Percentiles rank a stretch among this genome's conserved stretches.
These are phyloP conservation scores for Argyrosomus regius DNA, from an alignment of 2,797 vertebrate species.

Conservation along the genomic window DNA sequence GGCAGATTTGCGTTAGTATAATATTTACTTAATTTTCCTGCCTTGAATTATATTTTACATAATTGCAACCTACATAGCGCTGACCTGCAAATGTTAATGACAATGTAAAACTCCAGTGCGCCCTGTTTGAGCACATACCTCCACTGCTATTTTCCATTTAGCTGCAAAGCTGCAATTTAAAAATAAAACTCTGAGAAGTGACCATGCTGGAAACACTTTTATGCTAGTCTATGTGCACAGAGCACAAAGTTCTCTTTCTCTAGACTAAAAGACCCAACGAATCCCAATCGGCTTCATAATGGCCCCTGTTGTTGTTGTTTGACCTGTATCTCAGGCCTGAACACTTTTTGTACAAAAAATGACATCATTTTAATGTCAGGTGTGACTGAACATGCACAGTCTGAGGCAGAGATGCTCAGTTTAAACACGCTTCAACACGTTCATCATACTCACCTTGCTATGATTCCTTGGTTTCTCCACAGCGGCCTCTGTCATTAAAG, in stretches of 20 bases:
- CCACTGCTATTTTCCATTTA: not conserved
- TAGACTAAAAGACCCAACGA: not conserved
- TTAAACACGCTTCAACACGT: conserved; percentile 4
- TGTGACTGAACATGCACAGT: not conserved
- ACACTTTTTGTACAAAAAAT: too few species aligned
- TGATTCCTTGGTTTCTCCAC: conserved; percentile 33
- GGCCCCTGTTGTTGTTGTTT: too few species aligned
- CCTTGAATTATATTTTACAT: not conserved
- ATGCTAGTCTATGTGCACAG: not conserved
- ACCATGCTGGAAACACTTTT: not conserved
- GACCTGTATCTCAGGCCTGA: too few species aligned
- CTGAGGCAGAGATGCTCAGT: not conserved
- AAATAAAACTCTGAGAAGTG: not conserved
- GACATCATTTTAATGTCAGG: not conserved
- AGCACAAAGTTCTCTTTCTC: not conserved
- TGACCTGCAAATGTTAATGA: conserved; percentile 12
- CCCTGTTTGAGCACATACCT: not conserved
- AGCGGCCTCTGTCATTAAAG: not conserved
- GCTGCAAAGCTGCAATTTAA: not conserved
- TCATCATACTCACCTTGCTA: conserved; percentile 43
- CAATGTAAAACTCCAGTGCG: not conserved
- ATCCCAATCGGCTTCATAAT: too few species aligned
- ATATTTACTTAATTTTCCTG: not conserved
- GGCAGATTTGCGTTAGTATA: not conserved
- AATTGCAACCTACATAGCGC: not conserved